A percentile compares a stretch with the other conserved stretches of the same genome.
Conservation (phyloP, 2,797 vertebrate genomes). For the Clarias fuscus region DNA sequence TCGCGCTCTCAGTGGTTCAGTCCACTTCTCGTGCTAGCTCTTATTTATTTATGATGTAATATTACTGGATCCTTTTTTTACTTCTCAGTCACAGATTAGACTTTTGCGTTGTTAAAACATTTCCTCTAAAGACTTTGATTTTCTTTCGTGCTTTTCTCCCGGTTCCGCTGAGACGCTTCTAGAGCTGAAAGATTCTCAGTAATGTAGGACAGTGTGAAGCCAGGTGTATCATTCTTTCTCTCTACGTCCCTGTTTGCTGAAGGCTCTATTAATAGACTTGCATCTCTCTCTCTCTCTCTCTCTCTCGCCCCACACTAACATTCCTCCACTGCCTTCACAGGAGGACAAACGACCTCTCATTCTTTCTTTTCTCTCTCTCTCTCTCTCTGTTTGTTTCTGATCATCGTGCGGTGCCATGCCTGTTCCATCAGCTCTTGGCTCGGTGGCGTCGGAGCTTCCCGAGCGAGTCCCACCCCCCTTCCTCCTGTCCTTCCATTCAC, state of each 20-base stretch:
- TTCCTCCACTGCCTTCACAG: constrained; percentile 44
- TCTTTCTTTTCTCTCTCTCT: constrained; percentile 28
- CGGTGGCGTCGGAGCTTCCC: neutral
- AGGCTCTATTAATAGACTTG: neutral
- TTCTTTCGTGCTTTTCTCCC: too few relatives aligned
- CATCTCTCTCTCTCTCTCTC: neutral
- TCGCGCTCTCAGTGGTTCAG: neutral
- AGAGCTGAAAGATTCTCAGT: neutral
- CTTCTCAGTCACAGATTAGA: neutral
- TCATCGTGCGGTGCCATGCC: neutral
- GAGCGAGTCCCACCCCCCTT: constrained; percentile 11
- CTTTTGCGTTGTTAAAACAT: neutral
- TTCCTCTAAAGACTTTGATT: neutral
- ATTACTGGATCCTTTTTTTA: neutral
- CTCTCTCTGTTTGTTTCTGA: neutral
- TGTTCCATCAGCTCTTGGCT: constrained; percentile 9
- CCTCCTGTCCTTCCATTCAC: constrained; percentile 35
- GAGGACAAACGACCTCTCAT: constrained; percentile 46
- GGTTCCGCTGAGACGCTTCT: constrained; percentile 4
- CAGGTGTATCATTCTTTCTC: constrained; percentile 10
- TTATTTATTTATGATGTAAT: neutral
- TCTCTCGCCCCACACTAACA: constrained; percentile 39
- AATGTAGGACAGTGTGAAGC: constrained; percentile 16
- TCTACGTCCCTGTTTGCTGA: constrained; percentile 16
- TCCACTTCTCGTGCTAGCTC: neutral